Conservation (phyloP, 2,797 vertebrate species). For the Rhabdophis nuchalis region DNA sequence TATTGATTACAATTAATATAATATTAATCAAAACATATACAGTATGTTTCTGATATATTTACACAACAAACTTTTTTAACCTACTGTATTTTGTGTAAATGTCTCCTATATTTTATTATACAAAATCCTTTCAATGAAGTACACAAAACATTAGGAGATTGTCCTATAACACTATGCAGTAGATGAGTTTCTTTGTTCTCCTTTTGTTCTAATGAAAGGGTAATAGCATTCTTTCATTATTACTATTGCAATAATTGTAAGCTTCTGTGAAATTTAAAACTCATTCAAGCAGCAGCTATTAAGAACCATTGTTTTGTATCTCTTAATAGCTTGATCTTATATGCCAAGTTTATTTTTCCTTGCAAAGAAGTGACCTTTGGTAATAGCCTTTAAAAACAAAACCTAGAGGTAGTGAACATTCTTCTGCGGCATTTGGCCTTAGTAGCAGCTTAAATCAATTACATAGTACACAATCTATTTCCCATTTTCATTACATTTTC, state of each 20-base stretch:
- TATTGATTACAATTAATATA: not conserved
- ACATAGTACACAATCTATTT: conserved; percentile 29
- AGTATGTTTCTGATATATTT: not conserved
- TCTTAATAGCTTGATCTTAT: not conserved
- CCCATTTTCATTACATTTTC: conserved; percentile 40
- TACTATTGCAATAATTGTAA: not conserved
- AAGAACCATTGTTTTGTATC: not conserved
- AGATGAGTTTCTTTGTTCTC: not conserved
- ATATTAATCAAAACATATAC: not conserved
- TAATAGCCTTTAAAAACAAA: not conserved
- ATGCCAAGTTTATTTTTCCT: not conserved
- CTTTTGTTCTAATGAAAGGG: not conserved
- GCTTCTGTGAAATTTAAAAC: not conserved
- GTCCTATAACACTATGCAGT: not conserved
- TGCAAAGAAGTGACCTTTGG: not conserved
- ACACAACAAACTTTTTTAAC: not conserved
- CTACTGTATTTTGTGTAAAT: not conserved
- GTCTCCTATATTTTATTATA: not conserved
- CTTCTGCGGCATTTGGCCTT: conserved; percentile 23
- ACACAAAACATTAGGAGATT: not conserved
- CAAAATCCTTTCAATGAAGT: not conserved
- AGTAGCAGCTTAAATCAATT: conserved; percentile 13
- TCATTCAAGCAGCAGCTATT: not conserved
- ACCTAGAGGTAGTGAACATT: not conserved
- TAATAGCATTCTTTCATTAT: not conserved